Base-by-base conservation (phyloP, 2,797 vertebrate genomes). In the Pipistrellus kuhlii region DNA sequence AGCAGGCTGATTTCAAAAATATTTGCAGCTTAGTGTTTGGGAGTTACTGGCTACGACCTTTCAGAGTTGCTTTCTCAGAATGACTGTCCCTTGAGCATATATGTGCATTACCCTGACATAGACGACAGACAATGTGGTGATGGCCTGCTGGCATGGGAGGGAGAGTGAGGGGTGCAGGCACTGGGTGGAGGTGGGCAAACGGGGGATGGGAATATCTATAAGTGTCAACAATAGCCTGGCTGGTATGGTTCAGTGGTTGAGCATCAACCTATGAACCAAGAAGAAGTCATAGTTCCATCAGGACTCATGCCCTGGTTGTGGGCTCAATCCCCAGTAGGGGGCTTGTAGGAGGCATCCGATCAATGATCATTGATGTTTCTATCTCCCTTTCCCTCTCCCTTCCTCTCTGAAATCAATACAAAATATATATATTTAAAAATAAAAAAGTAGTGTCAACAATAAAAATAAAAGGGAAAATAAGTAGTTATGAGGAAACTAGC, bases 1-100 rank as follows among this genome's bases (percentile, higher is more conserved):
- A 51, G 75, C 75, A 78, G 80, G 15, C n/a, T 35, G 30, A 89
- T 75, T 80, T 93, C 21, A 76, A 48, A 88, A 88, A 75, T 51
- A 82, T 41, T 90, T 86, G 32, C 20, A 93, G 66, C 6, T 68
- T 32, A 55, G 21, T 23, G 30, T 73, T 48, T 66, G 51, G 46
- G 35, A 53, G 14, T 83, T 73, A 4, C 38, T 51, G 48, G 8
- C 25, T 94, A 94, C 3, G n/a, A 48, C 64, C 6, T 73, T 57
- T 35, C 8, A 91, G 87, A 73, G 59, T 73, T 57, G 44, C 90
- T 80, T 85, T 3, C 27, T 68, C 64, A 20, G 17, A 55, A 32
- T 35, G 30, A 55, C 66, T 78, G 10, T 13, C 55, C 69, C 20
- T 73, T 15, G 17, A 32, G 8, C n/a, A 68, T 32, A 68, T 66